Evolutionary conservation across 2,113 vertebrate species (phyloP).

Genomic region (Oriolus oriolus): DNA sequence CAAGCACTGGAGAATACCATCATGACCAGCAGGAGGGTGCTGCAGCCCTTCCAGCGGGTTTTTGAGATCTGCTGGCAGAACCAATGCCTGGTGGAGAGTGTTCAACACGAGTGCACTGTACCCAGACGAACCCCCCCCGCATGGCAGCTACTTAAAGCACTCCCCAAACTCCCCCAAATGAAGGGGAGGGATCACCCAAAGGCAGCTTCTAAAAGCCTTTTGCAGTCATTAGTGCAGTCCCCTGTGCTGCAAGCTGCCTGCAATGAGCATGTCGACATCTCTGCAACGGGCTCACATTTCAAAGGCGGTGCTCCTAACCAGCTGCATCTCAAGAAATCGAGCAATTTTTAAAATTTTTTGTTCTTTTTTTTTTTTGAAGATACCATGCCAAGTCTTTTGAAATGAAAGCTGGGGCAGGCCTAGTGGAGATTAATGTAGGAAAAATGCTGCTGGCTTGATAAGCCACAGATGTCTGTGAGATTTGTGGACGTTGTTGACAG

Average conservation of each 20-base stretch:
- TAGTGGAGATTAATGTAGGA: slow-evolving; percentile 74
- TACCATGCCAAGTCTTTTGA: slow-evolving; percentile 77
- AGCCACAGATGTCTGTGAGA: slow-evolving; percentile 82
- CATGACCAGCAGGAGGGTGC: not conserved
- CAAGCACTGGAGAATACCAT: accelerated
- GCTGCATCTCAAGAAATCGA: slow-evolving; percentile 74
- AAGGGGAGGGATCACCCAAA: not conserved
- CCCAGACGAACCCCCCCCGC: not conserved
- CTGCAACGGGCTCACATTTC: slow-evolving; percentile 78
- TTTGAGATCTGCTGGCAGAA: not conserved
- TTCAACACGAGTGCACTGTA: not conserved
- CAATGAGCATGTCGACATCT: slow-evolving; percentile 71
- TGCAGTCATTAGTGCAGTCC: slow-evolving; percentile 70
- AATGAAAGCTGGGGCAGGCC: slow-evolving; percentile 77
- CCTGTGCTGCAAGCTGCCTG: slow-evolving; percentile 62
- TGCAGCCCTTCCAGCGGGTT: not conserved
- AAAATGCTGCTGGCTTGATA: slow-evolving; percentile 77
- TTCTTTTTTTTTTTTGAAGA: slow-evolving; percentile 6
- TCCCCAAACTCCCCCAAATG: not conserved
- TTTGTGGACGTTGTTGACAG: slow-evolving; percentile 75
- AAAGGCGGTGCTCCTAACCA: slow-evolving; percentile 80
- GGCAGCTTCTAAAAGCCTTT: not conserved
- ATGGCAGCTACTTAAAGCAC: slow-evolving; percentile 8
- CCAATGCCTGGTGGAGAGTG: not conserved
- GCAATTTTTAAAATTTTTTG: not conserved